Conservation (phyloP, 2,888 invertebrate species). For the Drosophila parthenogenetica region DNA sequence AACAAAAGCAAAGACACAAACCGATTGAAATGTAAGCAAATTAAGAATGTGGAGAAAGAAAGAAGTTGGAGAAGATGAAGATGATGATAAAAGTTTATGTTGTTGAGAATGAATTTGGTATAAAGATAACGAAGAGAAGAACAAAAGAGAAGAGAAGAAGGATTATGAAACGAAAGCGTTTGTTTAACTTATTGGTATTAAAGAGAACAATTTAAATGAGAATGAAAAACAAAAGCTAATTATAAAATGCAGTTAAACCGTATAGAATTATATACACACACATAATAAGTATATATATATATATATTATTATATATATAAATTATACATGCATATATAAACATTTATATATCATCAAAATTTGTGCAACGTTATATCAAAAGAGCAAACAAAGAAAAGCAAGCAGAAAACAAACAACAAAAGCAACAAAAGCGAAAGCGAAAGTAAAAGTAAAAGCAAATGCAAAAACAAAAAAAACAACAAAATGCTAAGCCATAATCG, state of each 20-base stretch:
- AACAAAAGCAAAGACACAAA: conserved; percentile 23
- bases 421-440: conserved; percentile 27
- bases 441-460: conserved; percentile 4
- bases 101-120: conserved; percentile 5
- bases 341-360: conserved; percentile 58
- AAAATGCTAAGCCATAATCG: conserved; percentile 12
- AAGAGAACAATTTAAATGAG: conserved; percentile 22
- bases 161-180: conserved; percentile 24
- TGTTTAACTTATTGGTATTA: conserved; percentile 58
- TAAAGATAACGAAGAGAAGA: background rate
- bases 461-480: conserved; percentile 32
- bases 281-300: too few relatives aligned
- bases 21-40: conserved; percentile 7
- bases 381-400: conserved; percentile 47
- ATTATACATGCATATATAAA: conserved; percentile 23
- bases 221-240: conserved; percentile 38
- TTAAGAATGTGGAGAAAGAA: conserved; percentile 9
- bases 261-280: conserved; percentile 44
- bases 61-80: conserved; percentile 1
- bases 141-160: background rate
- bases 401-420: conserved; percentile 32
- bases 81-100: background rate
- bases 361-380: conserved; percentile 76
- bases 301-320: conserved; percentile 33
- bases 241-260: conserved; percentile 60